Base-by-base conservation (phyloP, 2,888 invertebrate species). In the Bellardia bayeri region DNA sequence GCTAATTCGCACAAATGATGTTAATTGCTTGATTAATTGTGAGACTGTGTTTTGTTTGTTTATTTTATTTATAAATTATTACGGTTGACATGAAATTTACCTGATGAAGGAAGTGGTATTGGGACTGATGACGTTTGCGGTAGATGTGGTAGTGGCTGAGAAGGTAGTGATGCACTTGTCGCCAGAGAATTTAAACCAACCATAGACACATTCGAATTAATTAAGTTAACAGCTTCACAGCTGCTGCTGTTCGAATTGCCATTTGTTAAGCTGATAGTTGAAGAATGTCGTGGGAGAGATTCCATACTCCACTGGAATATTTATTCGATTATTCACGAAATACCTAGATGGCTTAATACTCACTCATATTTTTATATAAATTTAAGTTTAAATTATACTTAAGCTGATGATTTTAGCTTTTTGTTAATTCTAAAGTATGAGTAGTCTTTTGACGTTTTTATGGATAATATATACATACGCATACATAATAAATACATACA, bases 241-340 rank as follows among this genome's bases (percentile, higher is more conserved):
- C 80, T 80, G 40, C 71, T 72, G 54, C 80, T 63, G 63, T 72
- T 80, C n/a, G 80, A 80, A 72, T 80, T 80, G 61, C 80, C 80
- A 64, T 71, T 80, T 16, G 61, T 72, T 71, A 80, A 54, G 63
- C 33, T 72, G 51, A 63, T 30, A 64, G 40, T 42, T 13, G 71
- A 23, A 13, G 71, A 72, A 71, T 80, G 71, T 7, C 54, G 37
- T 71, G 80, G 71, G n/a, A 71, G 80, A 54, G 80, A 80, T 71
- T 80, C 80, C 80, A 80, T 80, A 40, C 80, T 80, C 71, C 80
- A 49, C 63, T 42, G 51, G 63, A 71, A 49, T 45, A 23, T 13
- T 42, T 45, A 56, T 79, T 79, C 23, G 42, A 45, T 61, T 58
- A 58, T 45, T 13, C n/a, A 42, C 68, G 37, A 45, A 16, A 33